These are phyloP conservation scores for Babyrousa celebensis DNA, from an alignment of 2,797 vertebrate species.

Conservation along the genomic window DNA sequence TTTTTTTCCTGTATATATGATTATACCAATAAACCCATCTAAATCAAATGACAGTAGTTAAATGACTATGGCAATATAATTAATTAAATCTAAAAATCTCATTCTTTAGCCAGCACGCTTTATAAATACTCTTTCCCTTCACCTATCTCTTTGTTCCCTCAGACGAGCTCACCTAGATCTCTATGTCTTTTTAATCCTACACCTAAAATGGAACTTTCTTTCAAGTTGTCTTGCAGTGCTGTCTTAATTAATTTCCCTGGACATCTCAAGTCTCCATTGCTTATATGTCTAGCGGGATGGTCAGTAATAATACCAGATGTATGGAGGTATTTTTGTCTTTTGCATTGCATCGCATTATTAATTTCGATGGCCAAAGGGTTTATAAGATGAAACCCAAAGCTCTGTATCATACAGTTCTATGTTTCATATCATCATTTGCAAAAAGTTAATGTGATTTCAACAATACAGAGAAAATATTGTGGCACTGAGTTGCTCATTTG, in stretches of 20 bases:
- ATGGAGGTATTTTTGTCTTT: neutral
- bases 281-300: neutral
- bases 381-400: neutral
- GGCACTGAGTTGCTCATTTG: neutral
- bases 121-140: neutral
- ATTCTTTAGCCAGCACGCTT: neutral
- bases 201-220: neutral
- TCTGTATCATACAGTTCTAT: neutral
- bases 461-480: neutral
- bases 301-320: neutral
- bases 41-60: neutral
- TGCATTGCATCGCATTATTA: neutral
- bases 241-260: neutral
- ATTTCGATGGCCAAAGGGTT: neutral
- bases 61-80: neutral
- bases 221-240: neutral
- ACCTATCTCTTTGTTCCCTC: neutral
- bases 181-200: neutral
- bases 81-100: neutral
- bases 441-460: constrained; percentile 1
- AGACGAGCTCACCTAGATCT: neutral
- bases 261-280: neutral
- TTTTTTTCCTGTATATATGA: neutral
- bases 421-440: neutral
- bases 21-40: no score